Conservation (phyloP, 92 coral and sea anemone genomes). For the Metridium senile region DNA sequence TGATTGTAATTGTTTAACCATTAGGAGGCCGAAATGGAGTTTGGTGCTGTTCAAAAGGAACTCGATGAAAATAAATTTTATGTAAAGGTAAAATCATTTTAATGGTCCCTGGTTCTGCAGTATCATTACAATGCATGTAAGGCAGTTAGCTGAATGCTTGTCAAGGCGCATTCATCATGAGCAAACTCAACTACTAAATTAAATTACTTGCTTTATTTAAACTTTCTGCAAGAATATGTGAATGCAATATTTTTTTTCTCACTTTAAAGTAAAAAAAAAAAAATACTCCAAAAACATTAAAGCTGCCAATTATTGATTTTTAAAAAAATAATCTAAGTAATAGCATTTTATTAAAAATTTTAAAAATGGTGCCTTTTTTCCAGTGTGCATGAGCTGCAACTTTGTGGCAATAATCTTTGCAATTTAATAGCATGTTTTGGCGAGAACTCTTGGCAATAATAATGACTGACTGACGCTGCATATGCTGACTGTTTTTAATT, state of each 20-base stretch:
- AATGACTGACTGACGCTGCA: conserved; percentile 1
- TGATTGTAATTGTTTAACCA: conserved; percentile 19
- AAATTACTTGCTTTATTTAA: too few relatives aligned
- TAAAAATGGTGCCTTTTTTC: background rate
- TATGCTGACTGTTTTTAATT: background rate
- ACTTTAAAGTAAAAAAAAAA: too few relatives aligned
- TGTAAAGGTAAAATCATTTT: conserved; percentile 58
- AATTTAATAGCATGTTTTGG: conserved; percentile 7
- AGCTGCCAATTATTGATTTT: too few relatives aligned
- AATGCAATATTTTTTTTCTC: too few relatives aligned
- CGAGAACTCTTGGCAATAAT: background rate
- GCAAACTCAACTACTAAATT: too few relatives aligned
- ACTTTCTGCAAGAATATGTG: too few relatives aligned
- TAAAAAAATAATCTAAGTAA: too few relatives aligned
- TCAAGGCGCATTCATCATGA: conserved; percentile 13
- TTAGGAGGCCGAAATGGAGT: conserved; percentile 66
- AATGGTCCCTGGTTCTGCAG: conserved; percentile 11
- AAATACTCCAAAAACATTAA: too few relatives aligned
- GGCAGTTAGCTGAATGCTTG: conserved; percentile 10
- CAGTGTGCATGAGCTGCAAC: conserved; percentile 4
- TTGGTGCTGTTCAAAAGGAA: conserved; percentile 72
- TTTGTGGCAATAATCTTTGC: background rate
- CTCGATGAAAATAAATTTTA: conserved; percentile 91
- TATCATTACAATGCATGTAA: background rate
- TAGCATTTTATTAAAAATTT: too few relatives aligned